Evolutionary conservation across 1,140 invertebrate species (phyloP).

Genomic region (Muscidifurax raptorellus): DNA sequence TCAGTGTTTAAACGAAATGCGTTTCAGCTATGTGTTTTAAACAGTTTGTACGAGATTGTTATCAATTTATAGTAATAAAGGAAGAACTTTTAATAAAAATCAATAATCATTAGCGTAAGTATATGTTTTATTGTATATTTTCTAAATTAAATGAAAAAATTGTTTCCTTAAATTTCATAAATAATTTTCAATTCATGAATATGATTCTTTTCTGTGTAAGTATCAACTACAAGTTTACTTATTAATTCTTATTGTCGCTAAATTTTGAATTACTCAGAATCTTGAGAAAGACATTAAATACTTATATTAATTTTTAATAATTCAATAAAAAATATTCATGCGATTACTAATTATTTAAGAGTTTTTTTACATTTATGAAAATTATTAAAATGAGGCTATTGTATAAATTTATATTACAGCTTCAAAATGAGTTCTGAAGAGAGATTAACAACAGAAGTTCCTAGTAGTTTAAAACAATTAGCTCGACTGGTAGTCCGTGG

Average conservation of each 20-base stretch:
- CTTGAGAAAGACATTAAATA: background rate
- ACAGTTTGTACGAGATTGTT: background rate
- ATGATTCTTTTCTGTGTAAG: no score
- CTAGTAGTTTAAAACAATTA: conserved; percentile 92
- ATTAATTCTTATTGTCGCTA: no score
- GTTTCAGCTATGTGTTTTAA: conserved; percentile 22
- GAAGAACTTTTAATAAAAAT: background rate
- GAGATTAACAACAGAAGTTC: conserved; percentile 86
- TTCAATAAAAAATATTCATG: background rate
- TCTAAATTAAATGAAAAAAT: background rate
- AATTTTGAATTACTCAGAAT: no score
- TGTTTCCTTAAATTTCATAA: background rate
- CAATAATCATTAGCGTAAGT: conserved; percentile 42
- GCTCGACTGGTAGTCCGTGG: conserved; percentile 92
- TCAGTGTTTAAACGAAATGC: conserved; percentile 14
- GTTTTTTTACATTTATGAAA: conserved; percentile 1
- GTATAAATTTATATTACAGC: background rate
- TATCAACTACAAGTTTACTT: no score
- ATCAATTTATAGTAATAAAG: background rate
- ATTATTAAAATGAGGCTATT: background rate
- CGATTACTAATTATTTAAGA: background rate
- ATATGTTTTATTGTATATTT: conserved; percentile 29
- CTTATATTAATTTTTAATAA: background rate
- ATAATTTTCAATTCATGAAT: background rate
- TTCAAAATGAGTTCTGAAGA: conserved; percentile 69